A percentile compares a stretch with the other conserved stretches of the same genome.
phyloP scores from a whole-genome alignment of 2,797 vertebrate species.

The Coracias cyanogaster region DNA sequence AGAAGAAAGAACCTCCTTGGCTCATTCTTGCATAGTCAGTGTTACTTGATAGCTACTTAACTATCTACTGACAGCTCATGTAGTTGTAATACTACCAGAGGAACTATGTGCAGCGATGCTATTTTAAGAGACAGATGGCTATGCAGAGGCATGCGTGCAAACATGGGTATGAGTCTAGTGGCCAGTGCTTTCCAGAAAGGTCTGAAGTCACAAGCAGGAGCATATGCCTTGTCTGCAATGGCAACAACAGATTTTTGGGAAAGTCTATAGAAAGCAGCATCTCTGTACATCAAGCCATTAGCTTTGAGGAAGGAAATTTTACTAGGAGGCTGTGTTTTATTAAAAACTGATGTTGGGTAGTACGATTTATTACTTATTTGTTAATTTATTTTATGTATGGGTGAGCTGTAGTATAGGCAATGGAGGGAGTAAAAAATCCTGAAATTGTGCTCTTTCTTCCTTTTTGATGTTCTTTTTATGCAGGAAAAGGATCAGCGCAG shows the following conservation, averaged over 20 bases:
- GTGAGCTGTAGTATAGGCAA: background rate
- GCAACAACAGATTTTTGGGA: rapidly evolving
- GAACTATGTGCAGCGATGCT: rapidly evolving
- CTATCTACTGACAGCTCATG: rapidly evolving
- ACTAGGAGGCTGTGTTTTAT: background rate
- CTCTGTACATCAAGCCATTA: background rate
- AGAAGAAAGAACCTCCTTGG: background rate
- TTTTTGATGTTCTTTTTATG: constrained; percentile 65
- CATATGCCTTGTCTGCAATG: background rate
- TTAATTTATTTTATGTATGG: background rate
- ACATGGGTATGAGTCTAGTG: background rate
- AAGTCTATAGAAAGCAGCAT: background rate
- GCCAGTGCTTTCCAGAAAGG: background rate
- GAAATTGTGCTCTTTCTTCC: background rate
- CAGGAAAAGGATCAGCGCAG: constrained; percentile 99
- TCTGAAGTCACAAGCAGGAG: background rate
- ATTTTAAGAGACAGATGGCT: rapidly evolving
- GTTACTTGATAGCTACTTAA: background rate
- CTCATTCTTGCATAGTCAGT: rapidly evolving
- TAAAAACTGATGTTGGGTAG: background rate
- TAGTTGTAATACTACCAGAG: background rate
- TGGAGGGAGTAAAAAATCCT: constrained; percentile 3
- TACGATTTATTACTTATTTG: background rate
- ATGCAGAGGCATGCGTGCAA: rapidly evolving
- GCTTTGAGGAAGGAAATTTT: background rate